phyloP scores from a whole-genome alignment of 2,797 vertebrate species.

The Myioborus miniatus region DNA sequence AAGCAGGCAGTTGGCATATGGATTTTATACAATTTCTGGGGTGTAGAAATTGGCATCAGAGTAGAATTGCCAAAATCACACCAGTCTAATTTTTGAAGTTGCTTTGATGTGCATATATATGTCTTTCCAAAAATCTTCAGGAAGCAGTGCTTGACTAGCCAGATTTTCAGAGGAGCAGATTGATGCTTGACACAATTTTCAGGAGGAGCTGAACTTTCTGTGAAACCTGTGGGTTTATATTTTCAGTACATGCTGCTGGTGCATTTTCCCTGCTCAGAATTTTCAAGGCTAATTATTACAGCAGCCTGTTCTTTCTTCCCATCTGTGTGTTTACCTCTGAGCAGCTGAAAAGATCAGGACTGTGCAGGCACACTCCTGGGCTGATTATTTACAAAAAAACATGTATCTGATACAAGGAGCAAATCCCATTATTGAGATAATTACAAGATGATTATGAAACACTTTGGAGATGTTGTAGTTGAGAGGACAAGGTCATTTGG shows the following conservation, averaged over 20 bases:
- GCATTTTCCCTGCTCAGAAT: background rate
- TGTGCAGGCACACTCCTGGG: background rate
- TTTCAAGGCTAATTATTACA: constrained; percentile 23
- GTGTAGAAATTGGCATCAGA: background rate
- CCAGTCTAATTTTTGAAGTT: background rate
- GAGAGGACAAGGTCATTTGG: background rate
- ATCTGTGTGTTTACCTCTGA: constrained; percentile 45
- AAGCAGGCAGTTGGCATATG: background rate
- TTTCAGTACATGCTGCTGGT: background rate
- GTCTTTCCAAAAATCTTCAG: background rate
- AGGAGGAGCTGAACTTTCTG: background rate
- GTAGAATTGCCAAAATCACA: background rate
- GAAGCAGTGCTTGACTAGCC: background rate
- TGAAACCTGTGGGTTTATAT: background rate
- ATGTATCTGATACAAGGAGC: background rate
- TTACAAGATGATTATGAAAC: constrained; percentile 25
- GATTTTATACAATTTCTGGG: background rate
- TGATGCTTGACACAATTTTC: background rate
- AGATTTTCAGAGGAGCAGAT: background rate
- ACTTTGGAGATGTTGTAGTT: background rate
- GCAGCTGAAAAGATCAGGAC: constrained; percentile 30
- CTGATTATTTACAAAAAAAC: background rate
- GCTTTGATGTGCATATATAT: background rate
- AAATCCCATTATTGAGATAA: constrained; percentile 36
- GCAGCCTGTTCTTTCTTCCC: constrained; percentile 20